Evolutionary conservation across 2,888 invertebrate genomes (phyloP).

Genomic region (Anoplius nigerrimus): DNA sequence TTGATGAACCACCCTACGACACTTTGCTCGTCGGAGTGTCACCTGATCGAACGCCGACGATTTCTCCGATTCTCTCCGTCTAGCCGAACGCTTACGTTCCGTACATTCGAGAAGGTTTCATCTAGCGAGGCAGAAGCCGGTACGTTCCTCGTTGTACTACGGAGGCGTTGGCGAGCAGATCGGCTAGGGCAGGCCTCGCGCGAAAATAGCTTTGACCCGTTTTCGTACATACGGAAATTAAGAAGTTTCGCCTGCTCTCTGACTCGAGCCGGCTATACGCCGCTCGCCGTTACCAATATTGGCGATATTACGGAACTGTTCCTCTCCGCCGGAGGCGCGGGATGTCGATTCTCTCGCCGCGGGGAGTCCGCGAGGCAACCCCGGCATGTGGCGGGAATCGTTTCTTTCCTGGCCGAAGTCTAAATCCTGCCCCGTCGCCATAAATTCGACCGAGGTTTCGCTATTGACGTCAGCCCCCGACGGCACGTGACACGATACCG

Average conservation of each 20-base stretch:
- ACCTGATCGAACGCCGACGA: too few species aligned
- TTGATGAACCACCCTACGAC: too few species aligned
- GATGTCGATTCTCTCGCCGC: too few species aligned
- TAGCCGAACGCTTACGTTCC: background rate
- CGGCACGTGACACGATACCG: too few species aligned
- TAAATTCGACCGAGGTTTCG: too few species aligned
- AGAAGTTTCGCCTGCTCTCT: constrained; percentile 31
- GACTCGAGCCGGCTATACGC: constrained; percentile 13
- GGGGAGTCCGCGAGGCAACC: too few species aligned
- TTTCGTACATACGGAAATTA: constrained; percentile 53
- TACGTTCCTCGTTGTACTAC: background rate
- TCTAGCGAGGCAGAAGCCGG: background rate
- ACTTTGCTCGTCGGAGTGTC: too few species aligned
- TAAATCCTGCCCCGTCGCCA: too few species aligned
- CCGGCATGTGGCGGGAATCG: too few species aligned
- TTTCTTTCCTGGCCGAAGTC: too few species aligned
- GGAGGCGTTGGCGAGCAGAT: constrained; percentile 24
- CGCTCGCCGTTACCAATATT: constrained; percentile 8
- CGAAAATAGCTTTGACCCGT: constrained; percentile 62
- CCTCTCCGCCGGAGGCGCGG: background rate
- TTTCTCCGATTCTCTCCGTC: background rate
- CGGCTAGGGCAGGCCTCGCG: constrained; percentile 42
- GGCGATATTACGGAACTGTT: background rate
- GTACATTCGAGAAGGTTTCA: background rate
- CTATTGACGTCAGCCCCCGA: too few species aligned